Base-by-base conservation (phyloP, 2,888 invertebrate genomes). In the Campopleginae sp. region DNA sequence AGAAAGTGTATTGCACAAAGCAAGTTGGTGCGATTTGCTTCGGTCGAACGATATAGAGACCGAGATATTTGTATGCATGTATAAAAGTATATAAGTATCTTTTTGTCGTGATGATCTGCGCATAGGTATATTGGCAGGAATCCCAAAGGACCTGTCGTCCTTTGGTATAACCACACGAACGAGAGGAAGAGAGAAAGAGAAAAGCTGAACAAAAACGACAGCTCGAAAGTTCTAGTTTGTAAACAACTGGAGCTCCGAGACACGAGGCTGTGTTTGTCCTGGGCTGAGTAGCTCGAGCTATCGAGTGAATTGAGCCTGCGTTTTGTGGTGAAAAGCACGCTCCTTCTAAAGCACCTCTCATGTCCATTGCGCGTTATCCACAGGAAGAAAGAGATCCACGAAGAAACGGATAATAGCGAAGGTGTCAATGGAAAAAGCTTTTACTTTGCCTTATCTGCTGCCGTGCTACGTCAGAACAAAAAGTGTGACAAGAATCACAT, bases 251-350 rank as follows among this genome's bases (percentile, higher is more conserved):
- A 33, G 75, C 65, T 27, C 63, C 75, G 46, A 71, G 71, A 27
- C 71, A 80, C 71, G 71, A 63, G 71, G 79, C 71, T 76, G 75
- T 86, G 82, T 86, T 86, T 86, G 86, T 78, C 23, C 63, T 77
- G 58, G 27, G 72, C 31, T 70, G 77, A 86, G 83, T 80, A 80
- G 80, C 77, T 31, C 58, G 54, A 23, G 65, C 51, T 66, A 85
- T 82, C 79, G 79, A 83, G 63, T 58, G 80, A 80, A 86, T 86
- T 75, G 83, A 68, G 63, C 77, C 77, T 77, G 63, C 65, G 70
- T 68, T 75, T 77, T 48, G 76, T 44, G 66, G 72, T 46, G 65
- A 82, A 66, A 61, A 74, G 76, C 82, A 82, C 83, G 80, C 77
- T 7, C 77, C 84, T 38, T 23, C 19, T 72, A 77, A 79, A 72